Percentiles rank a stretch among this genome's conserved stretches.
These are phyloP conservation scores for Napeogenes sylphis DNA, from an alignment of 2,888 invertebrate genomes.

Conservation along the genomic window DNA sequence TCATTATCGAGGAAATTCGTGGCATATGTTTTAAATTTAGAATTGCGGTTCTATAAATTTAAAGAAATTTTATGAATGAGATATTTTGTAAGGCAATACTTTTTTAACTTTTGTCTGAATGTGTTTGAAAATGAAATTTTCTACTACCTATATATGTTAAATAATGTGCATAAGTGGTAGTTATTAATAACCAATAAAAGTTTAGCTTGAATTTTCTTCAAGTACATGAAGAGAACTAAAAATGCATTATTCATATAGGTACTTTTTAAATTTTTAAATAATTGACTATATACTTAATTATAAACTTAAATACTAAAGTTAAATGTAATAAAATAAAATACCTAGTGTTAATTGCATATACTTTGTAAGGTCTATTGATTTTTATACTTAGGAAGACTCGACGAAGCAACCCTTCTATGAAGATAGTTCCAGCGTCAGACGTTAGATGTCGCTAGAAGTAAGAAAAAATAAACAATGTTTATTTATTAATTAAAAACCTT, in stretches of 20 bases:
- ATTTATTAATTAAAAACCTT: no score
- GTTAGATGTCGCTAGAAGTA: constrained; percentile 32
- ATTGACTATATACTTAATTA: no score
- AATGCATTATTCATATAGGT: no score
- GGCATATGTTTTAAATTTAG: constrained; percentile 62
- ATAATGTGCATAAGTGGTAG: no score
- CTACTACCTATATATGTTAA: no score
- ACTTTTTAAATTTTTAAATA: no score
- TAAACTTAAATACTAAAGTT: no score
- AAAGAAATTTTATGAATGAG: constrained; percentile 7
- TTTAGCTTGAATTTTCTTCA: no score
- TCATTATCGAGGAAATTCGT: constrained; percentile 72
- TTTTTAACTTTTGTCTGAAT: constrained; percentile 8
- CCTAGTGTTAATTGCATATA: background rate
- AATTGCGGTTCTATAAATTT: constrained; percentile 28
- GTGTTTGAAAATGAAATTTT: no score
- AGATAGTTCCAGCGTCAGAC: constrained; percentile 19
- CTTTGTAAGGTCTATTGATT: background rate
- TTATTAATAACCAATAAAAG: no score
- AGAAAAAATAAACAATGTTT: background rate
- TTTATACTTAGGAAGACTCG: background rate
- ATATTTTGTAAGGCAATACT: constrained; percentile 8
- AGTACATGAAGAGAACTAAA: no score
- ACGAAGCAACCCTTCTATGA: background rate
- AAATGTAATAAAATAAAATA: no score